A percentile compares a stretch with the other conserved stretches of the same genome.
These are phyloP conservation scores for Aphyosemion australe DNA, from an alignment of 2,113 vertebrate genomes.

Conservation along the genomic window DNA sequence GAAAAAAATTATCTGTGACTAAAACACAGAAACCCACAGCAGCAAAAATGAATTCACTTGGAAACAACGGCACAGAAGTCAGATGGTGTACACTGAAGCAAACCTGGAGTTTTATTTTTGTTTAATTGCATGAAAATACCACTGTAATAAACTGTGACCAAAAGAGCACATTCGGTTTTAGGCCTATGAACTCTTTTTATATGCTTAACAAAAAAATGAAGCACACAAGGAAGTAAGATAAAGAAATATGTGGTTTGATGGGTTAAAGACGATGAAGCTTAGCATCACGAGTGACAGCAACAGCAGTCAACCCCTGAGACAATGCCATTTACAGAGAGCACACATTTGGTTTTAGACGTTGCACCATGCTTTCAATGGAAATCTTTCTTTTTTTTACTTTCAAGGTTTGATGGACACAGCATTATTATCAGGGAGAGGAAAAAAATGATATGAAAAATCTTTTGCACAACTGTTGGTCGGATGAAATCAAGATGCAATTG, in stretches of 20 bases:
- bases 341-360: constrained; percentile 1
- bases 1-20: no score
- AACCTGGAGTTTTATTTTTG: background rate
- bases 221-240: background rate
- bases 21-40: no score
- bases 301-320: no score
- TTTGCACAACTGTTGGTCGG: background rate
- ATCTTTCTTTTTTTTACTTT: background rate
- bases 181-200: no score
- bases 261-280: background rate
- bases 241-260: no score
- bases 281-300: background rate
- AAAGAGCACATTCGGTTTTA: no score
- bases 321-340: background rate
- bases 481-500: constrained; percentile 9
- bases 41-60: no score
- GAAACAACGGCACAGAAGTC: background rate
- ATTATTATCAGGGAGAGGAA: background rate
- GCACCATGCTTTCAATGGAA: background rate
- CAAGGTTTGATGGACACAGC: background rate
- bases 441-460: background rate
- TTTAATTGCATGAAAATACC: background rate
- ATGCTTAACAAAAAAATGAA: background rate
- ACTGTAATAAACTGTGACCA: background rate
- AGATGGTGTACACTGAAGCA: background rate